A percentile compares a stretch with the other conserved stretches of the same genome.
These are phyloP conservation scores for Microchrysa polita DNA, from an alignment of 2,888 invertebrate species.

Conservation along the genomic window DNA sequence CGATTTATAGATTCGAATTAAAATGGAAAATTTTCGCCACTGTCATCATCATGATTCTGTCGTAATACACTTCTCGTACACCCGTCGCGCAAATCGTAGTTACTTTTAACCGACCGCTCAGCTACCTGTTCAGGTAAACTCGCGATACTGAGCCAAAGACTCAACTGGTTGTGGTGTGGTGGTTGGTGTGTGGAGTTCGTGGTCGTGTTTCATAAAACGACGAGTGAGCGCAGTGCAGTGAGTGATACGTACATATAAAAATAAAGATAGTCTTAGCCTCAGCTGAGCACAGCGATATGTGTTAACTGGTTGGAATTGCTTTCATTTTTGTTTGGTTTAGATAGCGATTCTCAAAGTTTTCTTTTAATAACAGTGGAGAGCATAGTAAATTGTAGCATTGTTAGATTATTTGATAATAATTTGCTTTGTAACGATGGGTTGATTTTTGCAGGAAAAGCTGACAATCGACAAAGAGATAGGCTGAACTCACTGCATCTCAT, in stretches of 20 bases:
- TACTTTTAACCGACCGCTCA: background rate
- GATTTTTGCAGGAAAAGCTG: too few relatives aligned
- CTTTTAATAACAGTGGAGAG: too few relatives aligned
- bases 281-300: background rate
- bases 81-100: too few relatives aligned
- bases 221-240: conserved; percentile 24
- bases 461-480: too few relatives aligned
- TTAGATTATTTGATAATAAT: too few relatives aligned
- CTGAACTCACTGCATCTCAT: too few relatives aligned
- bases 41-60: background rate
- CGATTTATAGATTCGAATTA: background rate
- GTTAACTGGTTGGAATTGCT: conserved; percentile 19
- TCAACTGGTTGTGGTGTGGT: too few relatives aligned
- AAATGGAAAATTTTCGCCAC: conserved; percentile 1
- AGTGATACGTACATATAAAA: background rate
- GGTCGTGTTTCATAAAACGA: background rate
- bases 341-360: conserved; percentile 14
- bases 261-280: conserved; percentile 27
- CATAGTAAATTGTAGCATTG: too few relatives aligned
- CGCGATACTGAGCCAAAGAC: conserved; percentile 20
- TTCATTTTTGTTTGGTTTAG: conserved; percentile 29
- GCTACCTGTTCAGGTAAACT: conserved; percentile 36
- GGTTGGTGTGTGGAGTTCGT: too few relatives aligned
- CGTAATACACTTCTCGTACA: background rate
- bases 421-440: too few relatives aligned